Conservation (phyloP, 2,113 vertebrate species). For the Burhinus oedicnemus region DNA sequence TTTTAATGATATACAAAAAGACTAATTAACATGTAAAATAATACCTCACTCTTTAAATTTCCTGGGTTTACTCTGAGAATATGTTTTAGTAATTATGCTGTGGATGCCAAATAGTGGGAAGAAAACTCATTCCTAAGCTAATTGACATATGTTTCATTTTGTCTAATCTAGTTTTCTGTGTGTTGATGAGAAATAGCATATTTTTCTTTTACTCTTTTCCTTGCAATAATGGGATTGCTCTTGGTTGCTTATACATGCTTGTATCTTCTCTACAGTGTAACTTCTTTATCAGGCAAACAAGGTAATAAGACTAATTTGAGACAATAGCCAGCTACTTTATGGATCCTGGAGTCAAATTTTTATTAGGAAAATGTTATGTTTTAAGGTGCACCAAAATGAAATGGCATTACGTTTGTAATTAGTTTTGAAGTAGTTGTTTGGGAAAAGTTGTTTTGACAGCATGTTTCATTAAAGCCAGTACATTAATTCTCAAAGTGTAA, state of each 20-base stretch:
- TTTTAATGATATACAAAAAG: not conserved
- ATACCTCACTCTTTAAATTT: not conserved
- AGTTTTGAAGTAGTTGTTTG: not conserved
- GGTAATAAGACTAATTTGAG: not conserved
- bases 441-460: not conserved
- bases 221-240: not conserved
- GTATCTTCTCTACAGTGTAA: not conserved
- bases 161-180: not conserved
- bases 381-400: slow-evolving; percentile 8
- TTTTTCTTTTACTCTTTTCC: not conserved
- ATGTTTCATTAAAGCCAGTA: not conserved
- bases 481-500: not conserved
- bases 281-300: slow-evolving; percentile 1
- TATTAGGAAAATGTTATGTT: not conserved
- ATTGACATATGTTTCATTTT: slow-evolving; percentile 33
- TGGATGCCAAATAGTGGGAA: slow-evolving; percentile 6
- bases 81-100: not conserved
- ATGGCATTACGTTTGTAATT: not conserved
- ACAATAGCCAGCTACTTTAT: not conserved
- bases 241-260: not conserved
- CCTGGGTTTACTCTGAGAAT: not conserved
- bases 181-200: not conserved
- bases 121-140: slow-evolving; percentile 7
- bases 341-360: not conserved
- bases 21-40: slow-evolving; percentile 1